Percentiles rank a stretch among this genome's conserved stretches.
phyloP scores from a whole-genome alignment of 2,113 vertebrate species.

The Atlantisia rogersi region DNA sequence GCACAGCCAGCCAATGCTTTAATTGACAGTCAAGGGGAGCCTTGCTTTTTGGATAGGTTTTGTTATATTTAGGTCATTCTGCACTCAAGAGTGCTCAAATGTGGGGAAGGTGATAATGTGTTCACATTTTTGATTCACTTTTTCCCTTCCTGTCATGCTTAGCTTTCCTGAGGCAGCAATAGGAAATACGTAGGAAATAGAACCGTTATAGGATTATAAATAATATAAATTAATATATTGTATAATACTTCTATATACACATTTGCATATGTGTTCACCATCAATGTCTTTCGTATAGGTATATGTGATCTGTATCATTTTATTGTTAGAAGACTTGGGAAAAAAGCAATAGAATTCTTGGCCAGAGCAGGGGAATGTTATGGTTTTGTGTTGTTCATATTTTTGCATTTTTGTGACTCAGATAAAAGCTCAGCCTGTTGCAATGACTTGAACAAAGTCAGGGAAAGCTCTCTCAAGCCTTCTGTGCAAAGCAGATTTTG shows the following conservation, averaged over 20 bases:
- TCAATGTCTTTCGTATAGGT: not conserved
- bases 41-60: not conserved
- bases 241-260: rapidly evolving
- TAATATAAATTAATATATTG: not conserved
- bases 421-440: constrained; percentile 28
- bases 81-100: not conserved
- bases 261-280: not conserved
- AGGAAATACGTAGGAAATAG: not conserved
- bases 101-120: not conserved
- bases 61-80: not conserved
- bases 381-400: constrained; percentile 6
- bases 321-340: not conserved
- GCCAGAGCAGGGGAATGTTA: not conserved
- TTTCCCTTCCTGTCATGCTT: not conserved
- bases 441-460: constrained; percentile 5
- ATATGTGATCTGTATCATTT: not conserved
- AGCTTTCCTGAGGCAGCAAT: not conserved
- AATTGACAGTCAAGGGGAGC: not conserved
- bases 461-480: not conserved
- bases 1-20: not conserved
- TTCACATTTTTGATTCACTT: not conserved
- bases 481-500: constrained; percentile 7
- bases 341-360: constrained; percentile 22
- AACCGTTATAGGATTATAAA: not conserved
- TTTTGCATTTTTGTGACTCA: constrained; percentile 26